These are phyloP conservation scores for Pseudonaja textilis DNA, from an alignment of 2,113 vertebrate species.

Conservation along the genomic window DNA sequence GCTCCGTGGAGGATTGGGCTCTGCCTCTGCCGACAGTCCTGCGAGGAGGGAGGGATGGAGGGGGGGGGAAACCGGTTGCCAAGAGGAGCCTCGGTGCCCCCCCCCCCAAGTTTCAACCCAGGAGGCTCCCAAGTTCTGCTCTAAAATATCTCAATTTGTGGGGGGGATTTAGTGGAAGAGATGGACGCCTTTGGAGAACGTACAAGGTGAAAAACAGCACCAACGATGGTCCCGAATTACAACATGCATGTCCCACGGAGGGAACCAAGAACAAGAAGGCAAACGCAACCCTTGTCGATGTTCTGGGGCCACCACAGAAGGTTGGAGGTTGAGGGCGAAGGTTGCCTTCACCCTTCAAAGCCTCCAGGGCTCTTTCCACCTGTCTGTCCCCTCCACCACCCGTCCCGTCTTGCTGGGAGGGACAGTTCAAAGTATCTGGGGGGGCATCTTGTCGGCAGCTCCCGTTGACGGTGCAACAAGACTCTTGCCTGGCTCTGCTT, in stretches of 20 bases:
- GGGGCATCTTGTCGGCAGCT: background rate
- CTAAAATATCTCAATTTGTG: background rate
- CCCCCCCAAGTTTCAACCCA: no score
- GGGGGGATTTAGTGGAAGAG: background rate
- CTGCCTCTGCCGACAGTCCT: background rate
- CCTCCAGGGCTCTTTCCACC: background rate
- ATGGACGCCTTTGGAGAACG: background rate
- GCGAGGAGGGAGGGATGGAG: background rate
- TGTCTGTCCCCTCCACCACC: background rate
- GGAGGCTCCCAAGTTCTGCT: no score
- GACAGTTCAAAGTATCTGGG: background rate
- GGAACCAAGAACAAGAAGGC: background rate
- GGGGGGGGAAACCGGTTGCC: rapidly evolving
- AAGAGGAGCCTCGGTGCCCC: background rate
- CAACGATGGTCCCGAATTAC: no score
- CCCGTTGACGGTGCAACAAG: background rate
- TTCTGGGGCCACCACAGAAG: background rate
- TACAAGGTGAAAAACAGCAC: background rate
- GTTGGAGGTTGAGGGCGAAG: background rate
- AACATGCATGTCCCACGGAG: background rate
- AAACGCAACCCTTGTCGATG: background rate
- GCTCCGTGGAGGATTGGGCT: no score
- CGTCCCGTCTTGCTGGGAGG: background rate
- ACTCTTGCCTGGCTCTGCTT: background rate
- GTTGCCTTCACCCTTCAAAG: background rate